These are phyloP conservation scores for Pterocles burchelli DNA, from an alignment of 2,113 vertebrate species.

Conservation along the genomic window DNA sequence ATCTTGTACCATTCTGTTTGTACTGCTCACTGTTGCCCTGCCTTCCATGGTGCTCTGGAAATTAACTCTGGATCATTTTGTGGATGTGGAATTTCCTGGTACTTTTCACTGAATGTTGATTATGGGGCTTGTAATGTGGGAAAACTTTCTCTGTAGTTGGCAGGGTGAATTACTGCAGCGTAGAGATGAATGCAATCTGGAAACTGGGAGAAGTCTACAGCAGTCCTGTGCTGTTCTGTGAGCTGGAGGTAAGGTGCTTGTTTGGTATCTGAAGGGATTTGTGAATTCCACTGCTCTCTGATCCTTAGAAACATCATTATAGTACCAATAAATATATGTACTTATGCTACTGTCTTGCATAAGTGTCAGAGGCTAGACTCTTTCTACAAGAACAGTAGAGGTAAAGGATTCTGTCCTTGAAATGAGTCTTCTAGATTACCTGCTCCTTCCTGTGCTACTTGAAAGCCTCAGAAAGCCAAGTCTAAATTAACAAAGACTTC, in stretches of 20 bases:
- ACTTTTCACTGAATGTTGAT: background rate
- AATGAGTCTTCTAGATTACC: background rate
- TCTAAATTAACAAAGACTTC: background rate
- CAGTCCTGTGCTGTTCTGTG: conserved; percentile 75
- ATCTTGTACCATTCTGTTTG: background rate
- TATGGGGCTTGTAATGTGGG: background rate
- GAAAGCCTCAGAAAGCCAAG: background rate
- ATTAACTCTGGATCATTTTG: background rate
- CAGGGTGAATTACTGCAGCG: conserved; percentile 51
- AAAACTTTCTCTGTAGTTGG: conserved; percentile 62
- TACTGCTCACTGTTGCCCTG: background rate
- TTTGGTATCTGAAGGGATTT: background rate
- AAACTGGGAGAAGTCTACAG: conserved; percentile 66
- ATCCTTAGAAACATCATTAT: background rate
- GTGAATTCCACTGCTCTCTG: background rate
- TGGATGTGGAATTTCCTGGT: background rate
- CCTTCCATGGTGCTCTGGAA: background rate
- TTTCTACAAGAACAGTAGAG: background rate
- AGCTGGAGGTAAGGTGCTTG: conserved; percentile 72
- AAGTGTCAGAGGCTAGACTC: background rate
- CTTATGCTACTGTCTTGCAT: fast-evolving
- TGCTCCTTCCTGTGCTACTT: background rate
- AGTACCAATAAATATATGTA: background rate
- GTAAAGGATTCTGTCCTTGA: background rate
- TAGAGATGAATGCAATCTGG: conserved; percentile 47